Evolutionary conservation across 1,140 invertebrate species (phyloP).

Genomic region (Trichomalopsis sarcophagae): DNA sequence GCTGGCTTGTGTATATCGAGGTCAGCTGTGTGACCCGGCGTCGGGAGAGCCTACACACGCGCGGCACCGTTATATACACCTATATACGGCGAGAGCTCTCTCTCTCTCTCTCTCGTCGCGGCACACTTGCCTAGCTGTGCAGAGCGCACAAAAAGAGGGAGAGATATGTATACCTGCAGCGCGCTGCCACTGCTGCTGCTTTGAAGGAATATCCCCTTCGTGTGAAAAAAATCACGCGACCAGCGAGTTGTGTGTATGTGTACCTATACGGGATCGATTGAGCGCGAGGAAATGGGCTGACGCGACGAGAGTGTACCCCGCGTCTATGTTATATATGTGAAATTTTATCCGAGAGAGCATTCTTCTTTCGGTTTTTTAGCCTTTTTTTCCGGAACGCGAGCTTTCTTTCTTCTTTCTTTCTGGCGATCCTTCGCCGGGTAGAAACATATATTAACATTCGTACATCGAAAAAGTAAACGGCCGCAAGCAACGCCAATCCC

Average conservation of each 20-base stretch:
- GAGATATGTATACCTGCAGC: constrained; percentile 14
- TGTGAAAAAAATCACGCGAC: constrained; percentile 49
- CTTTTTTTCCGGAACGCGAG: neutral
- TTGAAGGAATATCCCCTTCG: constrained; percentile 38
- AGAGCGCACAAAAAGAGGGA: neutral
- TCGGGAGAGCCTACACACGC: neutral
- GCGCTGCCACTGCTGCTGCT: neutral
- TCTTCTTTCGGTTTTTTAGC: neutral
- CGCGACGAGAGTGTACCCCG: neutral
- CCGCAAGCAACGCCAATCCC: neutral
- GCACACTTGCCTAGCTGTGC: constrained; percentile 21
- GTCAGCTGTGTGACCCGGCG: constrained; percentile 58
- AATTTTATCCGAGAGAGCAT: constrained; percentile 16
- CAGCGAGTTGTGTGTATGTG: neutral
- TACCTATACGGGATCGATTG: constrained; percentile 48
- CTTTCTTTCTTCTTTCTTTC: neutral
- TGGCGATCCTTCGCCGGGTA: neutral
- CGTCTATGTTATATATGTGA: neutral
- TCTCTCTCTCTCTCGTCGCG: neutral
- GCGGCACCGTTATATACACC: constrained; percentile 33
- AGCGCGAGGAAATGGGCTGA: constrained; percentile 28
- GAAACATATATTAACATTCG: neutral
- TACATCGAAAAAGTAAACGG: too few relatives aligned
- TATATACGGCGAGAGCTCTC: neutral
- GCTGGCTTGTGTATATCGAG: constrained; percentile 44